Percentiles rank a stretch among this genome's conserved stretches.
phyloP scores from a whole-genome alignment of 2,888 invertebrate species.

The Ischnura elegans region DNA sequence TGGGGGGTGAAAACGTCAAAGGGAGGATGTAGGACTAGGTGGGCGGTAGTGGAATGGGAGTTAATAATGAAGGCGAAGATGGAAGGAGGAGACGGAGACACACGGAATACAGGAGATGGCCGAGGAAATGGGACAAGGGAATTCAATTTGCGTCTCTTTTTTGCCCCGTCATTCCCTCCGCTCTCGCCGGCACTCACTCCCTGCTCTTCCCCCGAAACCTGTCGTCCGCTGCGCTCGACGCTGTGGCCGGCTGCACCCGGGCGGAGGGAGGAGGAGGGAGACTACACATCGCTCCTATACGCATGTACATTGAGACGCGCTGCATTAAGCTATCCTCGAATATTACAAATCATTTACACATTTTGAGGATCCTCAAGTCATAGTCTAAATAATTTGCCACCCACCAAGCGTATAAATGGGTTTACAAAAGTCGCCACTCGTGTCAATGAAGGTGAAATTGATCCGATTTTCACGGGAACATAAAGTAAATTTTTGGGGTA shows the following conservation, averaged over 20 bases:
- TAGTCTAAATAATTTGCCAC: no score
- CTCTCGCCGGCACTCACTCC: not conserved
- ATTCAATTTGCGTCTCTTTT: constrained; percentile 35
- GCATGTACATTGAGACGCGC: no score
- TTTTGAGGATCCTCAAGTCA: no score
- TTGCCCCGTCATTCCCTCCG: not conserved
- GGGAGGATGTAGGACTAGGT: not conserved
- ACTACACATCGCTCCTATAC: not conserved
- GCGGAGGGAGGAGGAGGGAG: no score
- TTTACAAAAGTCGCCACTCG: no score
- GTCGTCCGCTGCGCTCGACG: not conserved
- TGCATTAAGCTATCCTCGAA: no score
- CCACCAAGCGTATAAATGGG: no score
- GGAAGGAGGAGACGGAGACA: not conserved
- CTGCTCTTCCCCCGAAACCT: not conserved
- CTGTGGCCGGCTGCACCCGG: not conserved
- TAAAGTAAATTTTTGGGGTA: no score
- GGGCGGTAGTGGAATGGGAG: not conserved
- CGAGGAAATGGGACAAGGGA: constrained; percentile 26
- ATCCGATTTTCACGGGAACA: no score
- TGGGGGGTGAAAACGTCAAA: not conserved
- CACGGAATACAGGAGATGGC: constrained; percentile 11
- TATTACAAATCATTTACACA: no score
- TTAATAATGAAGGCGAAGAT: not conserved
- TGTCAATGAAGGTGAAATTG: no score